phyloP scores from a whole-genome alignment of 2,113 vertebrate species.

The Pomatostomus ruficeps region DNA sequence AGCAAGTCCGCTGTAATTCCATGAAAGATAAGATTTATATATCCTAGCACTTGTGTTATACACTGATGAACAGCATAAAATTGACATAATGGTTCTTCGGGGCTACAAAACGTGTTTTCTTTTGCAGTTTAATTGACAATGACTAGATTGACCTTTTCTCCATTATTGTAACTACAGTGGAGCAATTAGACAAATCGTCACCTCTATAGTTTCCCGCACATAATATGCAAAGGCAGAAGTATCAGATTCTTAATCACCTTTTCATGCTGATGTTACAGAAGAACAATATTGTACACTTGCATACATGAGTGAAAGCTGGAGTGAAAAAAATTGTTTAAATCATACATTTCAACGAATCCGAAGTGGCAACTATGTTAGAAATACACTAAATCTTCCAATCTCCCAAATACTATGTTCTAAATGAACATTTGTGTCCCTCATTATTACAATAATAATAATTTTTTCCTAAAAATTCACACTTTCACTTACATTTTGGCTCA shows the following conservation, averaged over 20 bases:
- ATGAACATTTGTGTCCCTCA: background rate
- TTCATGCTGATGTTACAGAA: background rate
- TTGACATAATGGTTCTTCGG: constrained; percentile 64
- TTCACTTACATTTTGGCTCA: background rate
- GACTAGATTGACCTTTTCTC: constrained; percentile 73
- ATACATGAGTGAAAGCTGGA: background rate
- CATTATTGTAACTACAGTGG: constrained; percentile 63
- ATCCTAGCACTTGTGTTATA: constrained; percentile 46
- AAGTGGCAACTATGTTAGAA: background rate
- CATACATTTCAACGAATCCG: background rate
- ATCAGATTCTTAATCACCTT: constrained; percentile 5
- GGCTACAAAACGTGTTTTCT: constrained; percentile 59
- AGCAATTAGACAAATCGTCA: constrained; percentile 66
- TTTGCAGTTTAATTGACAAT: constrained; percentile 69
- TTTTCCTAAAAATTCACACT: background rate
- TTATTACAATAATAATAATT: background rate
- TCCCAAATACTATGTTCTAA: background rate
- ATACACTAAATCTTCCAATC: background rate
- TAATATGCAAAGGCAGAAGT: constrained; percentile 25
- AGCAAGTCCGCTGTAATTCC: constrained; percentile 16
- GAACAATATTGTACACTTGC: background rate
- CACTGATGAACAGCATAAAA: constrained; percentile 60
- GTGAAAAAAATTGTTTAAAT: background rate
- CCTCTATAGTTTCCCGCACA: background rate
- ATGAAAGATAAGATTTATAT: constrained; percentile 61